A percentile compares a stretch with the other conserved stretches of the same genome.
These are phyloP conservation scores for Phasianus colchicus DNA, from an alignment of 2,113 vertebrate species.

Conservation along the genomic window DNA sequence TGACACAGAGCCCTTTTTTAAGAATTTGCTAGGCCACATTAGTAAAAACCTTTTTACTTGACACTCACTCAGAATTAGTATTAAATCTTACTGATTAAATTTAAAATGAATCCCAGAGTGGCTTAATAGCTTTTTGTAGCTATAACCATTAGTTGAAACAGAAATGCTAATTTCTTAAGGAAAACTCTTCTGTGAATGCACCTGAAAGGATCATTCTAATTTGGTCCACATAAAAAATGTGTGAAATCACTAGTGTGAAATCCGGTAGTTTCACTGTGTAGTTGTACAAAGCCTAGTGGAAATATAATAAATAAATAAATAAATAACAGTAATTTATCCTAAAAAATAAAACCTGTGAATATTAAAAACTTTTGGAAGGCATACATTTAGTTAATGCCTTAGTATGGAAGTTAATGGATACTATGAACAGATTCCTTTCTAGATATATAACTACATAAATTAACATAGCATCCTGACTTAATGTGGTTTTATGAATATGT, in stretches of 20 bases:
- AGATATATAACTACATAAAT: neutral
- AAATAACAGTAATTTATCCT: neutral
- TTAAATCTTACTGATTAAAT: neutral
- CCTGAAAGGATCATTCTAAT: neutral
- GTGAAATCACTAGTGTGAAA: neutral
- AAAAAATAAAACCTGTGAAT: neutral
- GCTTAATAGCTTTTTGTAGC: neutral
- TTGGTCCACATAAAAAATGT: neutral
- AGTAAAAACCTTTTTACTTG: neutral
- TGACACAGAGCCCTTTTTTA: neutral
- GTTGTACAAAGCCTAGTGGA: neutral
- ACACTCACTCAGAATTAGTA: neutral
- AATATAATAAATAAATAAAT: neutral
- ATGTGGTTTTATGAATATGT: neutral
- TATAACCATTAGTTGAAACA: neutral
- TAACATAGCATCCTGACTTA: neutral
- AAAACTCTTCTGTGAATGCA: neutral
- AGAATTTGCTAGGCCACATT: neutral
- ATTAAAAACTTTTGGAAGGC: neutral
- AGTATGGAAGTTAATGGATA: neutral
- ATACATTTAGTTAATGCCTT: neutral
- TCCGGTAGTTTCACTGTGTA: neutral
- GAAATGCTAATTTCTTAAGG: neutral
- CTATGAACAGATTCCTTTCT: neutral
- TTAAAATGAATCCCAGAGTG: neutral